Evolutionary conservation across 2,797 vertebrate genomes (phyloP).

Genomic region (Carcharodon carcharias): DNA sequence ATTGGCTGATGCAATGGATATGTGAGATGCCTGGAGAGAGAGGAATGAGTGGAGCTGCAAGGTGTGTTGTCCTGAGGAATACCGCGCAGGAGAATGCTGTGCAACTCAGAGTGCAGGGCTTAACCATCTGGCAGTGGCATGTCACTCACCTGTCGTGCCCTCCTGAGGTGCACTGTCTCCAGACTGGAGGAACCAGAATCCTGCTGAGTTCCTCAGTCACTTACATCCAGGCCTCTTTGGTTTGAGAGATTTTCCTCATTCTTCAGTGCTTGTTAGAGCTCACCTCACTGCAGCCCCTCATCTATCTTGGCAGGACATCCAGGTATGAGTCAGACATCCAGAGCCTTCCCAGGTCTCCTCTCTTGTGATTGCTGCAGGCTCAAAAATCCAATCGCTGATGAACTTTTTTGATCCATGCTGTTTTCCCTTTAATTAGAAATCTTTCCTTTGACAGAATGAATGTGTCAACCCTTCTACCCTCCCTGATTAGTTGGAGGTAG

Average conservation of each 20-base stretch:
- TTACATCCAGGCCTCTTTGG: neutral
- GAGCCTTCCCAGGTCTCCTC: neutral
- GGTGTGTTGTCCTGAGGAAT: neutral
- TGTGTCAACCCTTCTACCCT: neutral
- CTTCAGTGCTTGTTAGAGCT: neutral
- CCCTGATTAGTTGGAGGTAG: neutral
- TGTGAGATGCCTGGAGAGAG: no score
- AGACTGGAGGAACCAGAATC: neutral
- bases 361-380: neutral
- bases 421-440: neutral
- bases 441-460: neutral
- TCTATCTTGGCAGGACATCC: neutral
- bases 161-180: neutral
- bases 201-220: neutral
- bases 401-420: no score
- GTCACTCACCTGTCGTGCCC: neutral
- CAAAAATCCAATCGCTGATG: neutral
- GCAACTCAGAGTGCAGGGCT: neutral
- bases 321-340: neutral
- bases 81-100: neutral
- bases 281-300: neutral
- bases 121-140: neutral
- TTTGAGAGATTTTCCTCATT: no score
- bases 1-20: neutral
- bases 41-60: neutral